A percentile compares a stretch with the other conserved stretches of the same genome.
phyloP scores from a whole-genome alignment of 2,113 vertebrate genomes.

The Ariopsis seemanni region DNA sequence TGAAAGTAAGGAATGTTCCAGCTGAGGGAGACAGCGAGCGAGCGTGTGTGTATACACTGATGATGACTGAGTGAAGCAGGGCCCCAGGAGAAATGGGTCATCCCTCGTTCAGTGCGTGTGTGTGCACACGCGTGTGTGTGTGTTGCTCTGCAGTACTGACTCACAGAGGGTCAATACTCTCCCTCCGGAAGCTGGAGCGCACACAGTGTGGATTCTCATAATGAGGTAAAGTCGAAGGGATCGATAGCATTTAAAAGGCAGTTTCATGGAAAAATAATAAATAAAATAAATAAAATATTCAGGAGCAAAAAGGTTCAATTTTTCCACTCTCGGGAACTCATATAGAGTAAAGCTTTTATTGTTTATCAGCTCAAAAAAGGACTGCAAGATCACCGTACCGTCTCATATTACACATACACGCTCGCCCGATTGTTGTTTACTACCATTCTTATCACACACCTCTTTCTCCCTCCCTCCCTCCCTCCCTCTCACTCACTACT shows the following conservation, averaged over 20 bases:
- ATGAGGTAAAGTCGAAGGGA: slow-evolving; percentile 15
- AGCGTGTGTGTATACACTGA: slow-evolving; percentile 40
- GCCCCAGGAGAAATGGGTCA: slow-evolving; percentile 55
- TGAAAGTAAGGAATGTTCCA: slow-evolving; percentile 50
- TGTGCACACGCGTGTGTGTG: slow-evolving; percentile 1
- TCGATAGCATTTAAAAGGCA: slow-evolving; percentile 41
- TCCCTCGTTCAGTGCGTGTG: slow-evolving; percentile 35
- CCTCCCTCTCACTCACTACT: not conserved
- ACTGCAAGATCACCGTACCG: slow-evolving; percentile 1
- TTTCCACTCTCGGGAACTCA: not conserved
- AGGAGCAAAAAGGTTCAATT: not conserved
- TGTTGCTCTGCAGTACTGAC: slow-evolving; percentile 39
- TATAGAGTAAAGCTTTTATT: not conserved
- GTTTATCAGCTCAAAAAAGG: not conserved
- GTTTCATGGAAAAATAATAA: not conserved
- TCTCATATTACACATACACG: not conserved
- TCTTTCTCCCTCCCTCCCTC: not conserved
- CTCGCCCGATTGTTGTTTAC: slow-evolving; percentile 26
- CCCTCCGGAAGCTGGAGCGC: slow-evolving; percentile 21
- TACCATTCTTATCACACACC: slow-evolving; percentile 28
- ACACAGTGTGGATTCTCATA: slow-evolving; percentile 26
- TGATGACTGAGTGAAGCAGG: slow-evolving; percentile 54
- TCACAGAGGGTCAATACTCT: slow-evolving; percentile 43
- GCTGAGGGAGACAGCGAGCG: slow-evolving; percentile 24
- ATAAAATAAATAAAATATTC: not conserved